Evolutionary conservation across 2,888 invertebrate genomes (phyloP).

Genomic region (Aradus depressus): DNA sequence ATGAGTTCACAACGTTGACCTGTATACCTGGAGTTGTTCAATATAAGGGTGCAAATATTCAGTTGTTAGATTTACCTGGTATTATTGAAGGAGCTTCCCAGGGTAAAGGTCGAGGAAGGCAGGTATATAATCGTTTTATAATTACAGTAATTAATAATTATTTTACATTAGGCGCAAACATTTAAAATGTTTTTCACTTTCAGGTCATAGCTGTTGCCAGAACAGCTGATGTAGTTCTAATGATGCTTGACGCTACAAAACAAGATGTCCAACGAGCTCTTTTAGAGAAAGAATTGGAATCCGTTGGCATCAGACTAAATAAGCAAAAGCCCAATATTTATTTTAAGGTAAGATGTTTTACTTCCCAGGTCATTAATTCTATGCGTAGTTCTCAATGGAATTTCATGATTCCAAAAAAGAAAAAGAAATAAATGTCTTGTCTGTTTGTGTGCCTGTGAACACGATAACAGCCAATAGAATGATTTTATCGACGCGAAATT

Average conservation of each 20-base stretch:
- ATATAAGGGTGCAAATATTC: slow-evolving; percentile 97
- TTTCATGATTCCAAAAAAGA: too few species aligned
- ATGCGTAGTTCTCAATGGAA: too few species aligned
- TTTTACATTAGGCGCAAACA: background rate
- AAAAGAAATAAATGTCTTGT: too few species aligned
- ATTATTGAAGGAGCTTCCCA: slow-evolving; percentile 99
- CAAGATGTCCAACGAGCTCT: slow-evolving; percentile 88
- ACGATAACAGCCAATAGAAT: too few species aligned
- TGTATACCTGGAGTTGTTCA: slow-evolving; percentile 99
- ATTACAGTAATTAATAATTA: background rate
- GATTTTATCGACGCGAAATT: too few species aligned
- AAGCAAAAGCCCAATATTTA: slow-evolving; percentile 94
- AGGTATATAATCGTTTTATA: slow-evolving; percentile 40
- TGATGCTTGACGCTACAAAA: slow-evolving; percentile 99
- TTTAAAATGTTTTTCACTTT: slow-evolving; percentile 14
- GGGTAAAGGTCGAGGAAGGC: slow-evolving; percentile 80
- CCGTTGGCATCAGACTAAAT: slow-evolving; percentile 94
- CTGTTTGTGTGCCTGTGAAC: too few species aligned
- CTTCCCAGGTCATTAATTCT: too few species aligned
- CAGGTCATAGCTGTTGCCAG: slow-evolving; percentile 95
- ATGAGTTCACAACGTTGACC: slow-evolving; percentile 97
- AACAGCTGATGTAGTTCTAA: slow-evolving; percentile 92
- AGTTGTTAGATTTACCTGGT: slow-evolving; percentile 94
- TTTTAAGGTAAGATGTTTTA: slow-evolving; percentile 93
- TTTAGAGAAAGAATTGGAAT: slow-evolving; percentile 89